A percentile compares a stretch with the other conserved stretches of the same genome.
Evolutionary conservation across 2,113 vertebrate genomes (phyloP).

Genomic region (Boulengeromyrus knoepffleri): DNA sequence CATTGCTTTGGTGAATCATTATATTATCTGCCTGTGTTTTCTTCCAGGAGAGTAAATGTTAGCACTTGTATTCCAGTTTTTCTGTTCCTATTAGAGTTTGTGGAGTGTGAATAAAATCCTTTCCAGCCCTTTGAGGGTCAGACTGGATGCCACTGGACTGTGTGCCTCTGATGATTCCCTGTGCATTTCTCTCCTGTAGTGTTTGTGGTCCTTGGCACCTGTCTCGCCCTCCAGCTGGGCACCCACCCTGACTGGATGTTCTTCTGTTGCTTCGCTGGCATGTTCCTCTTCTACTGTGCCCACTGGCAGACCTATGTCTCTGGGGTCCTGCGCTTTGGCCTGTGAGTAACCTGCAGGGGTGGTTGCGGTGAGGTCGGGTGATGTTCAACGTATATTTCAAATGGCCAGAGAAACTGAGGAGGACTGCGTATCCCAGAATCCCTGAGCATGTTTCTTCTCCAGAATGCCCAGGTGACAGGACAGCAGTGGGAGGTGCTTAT

Average conservation of each 20-base stretch:
- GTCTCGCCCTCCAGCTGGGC: conserved; percentile 77
- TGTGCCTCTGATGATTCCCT: background rate
- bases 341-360: conserved; percentile 63
- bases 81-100: background rate
- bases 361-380: conserved; percentile 20
- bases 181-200: conserved; percentile 56
- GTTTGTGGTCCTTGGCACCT: conserved; percentile 81
- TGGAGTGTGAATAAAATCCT: background rate
- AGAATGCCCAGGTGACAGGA: conserved; percentile 38
- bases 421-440: background rate
- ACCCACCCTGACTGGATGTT: conserved; percentile 86
- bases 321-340: conserved; percentile 76
- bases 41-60: background rate
- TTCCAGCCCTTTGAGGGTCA: background rate
- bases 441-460: conserved; percentile 13
- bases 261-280: conserved; percentile 83
- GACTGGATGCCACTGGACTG: background rate
- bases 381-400: conserved; percentile 36
- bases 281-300: conserved; percentile 87
- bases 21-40: background rate
- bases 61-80: background rate
- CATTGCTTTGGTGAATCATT: background rate
- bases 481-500: conserved; percentile 41
- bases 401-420: background rate
- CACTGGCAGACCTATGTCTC: conserved; percentile 88